Base-by-base conservation (phyloP, 2,797 vertebrate genomes). In the Mastacembelus armatus region DNA sequence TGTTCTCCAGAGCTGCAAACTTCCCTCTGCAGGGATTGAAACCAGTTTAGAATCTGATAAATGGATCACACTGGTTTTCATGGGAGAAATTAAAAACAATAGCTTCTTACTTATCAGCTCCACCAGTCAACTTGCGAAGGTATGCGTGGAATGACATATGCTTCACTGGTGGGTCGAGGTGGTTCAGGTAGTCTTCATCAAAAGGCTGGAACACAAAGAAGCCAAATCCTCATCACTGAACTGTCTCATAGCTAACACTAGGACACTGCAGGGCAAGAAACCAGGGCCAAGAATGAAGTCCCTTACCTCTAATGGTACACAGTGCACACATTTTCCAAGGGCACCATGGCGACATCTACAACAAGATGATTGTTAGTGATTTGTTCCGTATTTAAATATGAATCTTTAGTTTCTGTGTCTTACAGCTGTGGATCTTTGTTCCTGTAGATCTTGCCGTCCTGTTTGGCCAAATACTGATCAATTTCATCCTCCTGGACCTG, bases 81-180 rank as follows among this genome's bases (percentile, higher is more conserved):
- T 4, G 9, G 4, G 12, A n/a, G 2, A 19, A 4, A 24, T 4
- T 2, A 32, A 49, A 38, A 51, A 5, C 18, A 51, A n/a, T 33
- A 33, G 5, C 21, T n/a, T 43, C 96, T 95, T 85, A 99, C 98
- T 99, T 99, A 89, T 99, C 98, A 1, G 98, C 95, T 10, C 98
- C 98, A 12, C 98, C 98, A 0, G 97, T 99, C 92, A 99, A 94
- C 92, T 99, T 99, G 80, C 97, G 96, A 83, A 99, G 96, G 86
- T 99, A 98, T 49, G 98, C 98, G 66, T 99, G 98, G 93, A 99
- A 99, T 62, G 98, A 99, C 98, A 99, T 99, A 88, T 99, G 97
- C 91, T 99, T 99, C 86, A 99, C 98, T 0, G 98, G 98, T 5
- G 98, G 98, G 85, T 99, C 98, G 16, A 99, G 94, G 81, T 99